Evolutionary conservation across 2,888 invertebrate species (phyloP).

Genomic region (Cephus rjabovi): DNA sequence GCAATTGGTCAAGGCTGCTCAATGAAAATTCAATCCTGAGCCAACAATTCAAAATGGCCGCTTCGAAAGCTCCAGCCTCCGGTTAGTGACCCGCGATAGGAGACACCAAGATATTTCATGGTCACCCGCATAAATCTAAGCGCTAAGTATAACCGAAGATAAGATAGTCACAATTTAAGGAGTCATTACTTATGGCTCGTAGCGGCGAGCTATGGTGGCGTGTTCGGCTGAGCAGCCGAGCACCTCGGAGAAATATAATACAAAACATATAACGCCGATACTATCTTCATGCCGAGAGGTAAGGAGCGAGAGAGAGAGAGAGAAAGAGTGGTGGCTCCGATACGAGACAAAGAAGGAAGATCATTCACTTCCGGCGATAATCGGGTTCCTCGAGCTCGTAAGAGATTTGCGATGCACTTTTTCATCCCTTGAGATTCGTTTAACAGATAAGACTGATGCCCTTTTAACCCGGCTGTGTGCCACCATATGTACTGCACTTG

Average conservation of each 20-base stretch:
- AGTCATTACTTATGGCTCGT: slow-evolving; percentile 50
- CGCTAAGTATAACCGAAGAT: slow-evolving; percentile 53
- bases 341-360: background rate
- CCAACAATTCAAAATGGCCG: background rate
- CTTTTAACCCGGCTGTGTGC: background rate
- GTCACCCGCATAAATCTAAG: slow-evolving; percentile 53
- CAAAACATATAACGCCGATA: slow-evolving; percentile 45
- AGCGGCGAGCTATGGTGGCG: slow-evolving; percentile 28
- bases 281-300: background rate
- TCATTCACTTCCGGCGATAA: background rate
- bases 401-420: background rate
- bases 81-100: slow-evolving; percentile 52
- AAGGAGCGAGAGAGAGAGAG: background rate
- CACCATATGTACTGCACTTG: background rate
- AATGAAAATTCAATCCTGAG: background rate
- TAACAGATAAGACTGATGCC: background rate
- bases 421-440: background rate
- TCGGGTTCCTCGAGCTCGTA: background rate
- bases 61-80: slow-evolving; percentile 5
- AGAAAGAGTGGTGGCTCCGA: background rate
- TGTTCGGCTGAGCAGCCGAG: background rate
- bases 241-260: slow-evolving; percentile 44
- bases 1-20: background rate
- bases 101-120: slow-evolving; percentile 53
- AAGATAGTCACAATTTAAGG: slow-evolving; percentile 59